Base-by-base conservation (phyloP, 2,888 invertebrate genomes). In the Agrotis puta region DNA sequence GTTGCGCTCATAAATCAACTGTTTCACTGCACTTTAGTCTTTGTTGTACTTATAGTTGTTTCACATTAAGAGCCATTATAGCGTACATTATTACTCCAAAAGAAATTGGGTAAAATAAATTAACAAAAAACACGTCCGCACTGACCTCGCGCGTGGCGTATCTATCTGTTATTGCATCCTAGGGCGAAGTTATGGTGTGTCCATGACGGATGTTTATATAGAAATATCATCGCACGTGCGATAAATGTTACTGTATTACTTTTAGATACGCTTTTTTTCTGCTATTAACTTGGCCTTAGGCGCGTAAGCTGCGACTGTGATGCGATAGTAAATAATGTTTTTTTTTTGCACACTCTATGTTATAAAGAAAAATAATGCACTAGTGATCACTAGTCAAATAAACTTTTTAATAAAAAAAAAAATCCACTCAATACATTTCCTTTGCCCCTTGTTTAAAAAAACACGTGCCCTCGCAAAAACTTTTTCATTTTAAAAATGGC, bases 161-260 rank as follows among this genome's bases (percentile, higher is more conserved):
- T n/a, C n/a, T n/a, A 93, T 94, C 93, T 92, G 90, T 94, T 94
- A 94, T 94, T 94, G 91, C 92, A 88, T 90, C 92, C 88, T 88
- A 85, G 87, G 88, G 87, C 82, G 76, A 79, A 85, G 87, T 91
- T 89, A 90, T 91, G 83, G 89, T 87, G 82, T 84, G 82, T 77
- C 87, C 88, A 88, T 91, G 91, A 91, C 90, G 82, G 87, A 93
- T 92, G 90, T 88, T 89, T 88, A 88, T 88, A 86, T 79, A 85
- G 83, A 88, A 89, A 87, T 85, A 89, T 87, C 84, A 86, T 82
- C 75, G 86, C 88, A 87, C 85, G 88, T 88, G 87, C 87, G 75
- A 87, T 88, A 88, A 88, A 91, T 89, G 87, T 86, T 84, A 79
- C 80, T 85, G 70, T 85, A 69, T 86, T 85, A 80, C 85, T 84